Percentiles rank a stretch among this genome's conserved stretches.
phyloP scores from a whole-genome alignment of 2,797 vertebrate species.

The Gymnothorax reevesii region DNA sequence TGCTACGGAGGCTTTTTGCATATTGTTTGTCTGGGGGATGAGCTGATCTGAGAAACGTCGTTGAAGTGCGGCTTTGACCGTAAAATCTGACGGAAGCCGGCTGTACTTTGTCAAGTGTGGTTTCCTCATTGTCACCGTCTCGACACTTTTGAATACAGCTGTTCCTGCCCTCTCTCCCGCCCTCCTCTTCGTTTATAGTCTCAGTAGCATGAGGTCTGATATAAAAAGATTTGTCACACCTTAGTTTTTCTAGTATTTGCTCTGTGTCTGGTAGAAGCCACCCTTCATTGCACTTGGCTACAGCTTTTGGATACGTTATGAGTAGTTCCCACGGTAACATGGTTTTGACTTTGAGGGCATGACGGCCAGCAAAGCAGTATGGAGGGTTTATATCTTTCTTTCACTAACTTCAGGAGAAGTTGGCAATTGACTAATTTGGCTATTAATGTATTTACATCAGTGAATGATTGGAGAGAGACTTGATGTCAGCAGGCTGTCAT shows the following conservation, averaged over 20 bases:
- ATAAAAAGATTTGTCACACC: neutral
- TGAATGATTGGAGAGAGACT: too few relatives aligned
- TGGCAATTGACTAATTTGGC: neutral
- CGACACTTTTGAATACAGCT: neutral
- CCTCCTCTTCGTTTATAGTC: neutral
- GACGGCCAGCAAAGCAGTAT: conserved; percentile 16
- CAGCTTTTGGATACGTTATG: neutral
- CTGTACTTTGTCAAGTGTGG: neutral
- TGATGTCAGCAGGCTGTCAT: too few relatives aligned
- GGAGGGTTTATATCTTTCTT: neutral
- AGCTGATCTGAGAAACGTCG: neutral
- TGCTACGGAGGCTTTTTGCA: neutral
- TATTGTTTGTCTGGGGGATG: neutral
- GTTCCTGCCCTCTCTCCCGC: neutral
- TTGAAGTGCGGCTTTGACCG: neutral
- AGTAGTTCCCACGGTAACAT: neutral
- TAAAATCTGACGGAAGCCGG: neutral
- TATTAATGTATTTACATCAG: neutral
- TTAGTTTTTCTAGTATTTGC: neutral
- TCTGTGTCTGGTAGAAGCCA: neutral
- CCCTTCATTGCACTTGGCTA: neutral
- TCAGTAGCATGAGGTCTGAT: neutral
- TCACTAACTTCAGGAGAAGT: neutral
- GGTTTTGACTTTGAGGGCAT: neutral
- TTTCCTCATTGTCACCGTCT: neutral